Evolutionary conservation across 1,140 invertebrate species (phyloP), one percentile per base, ranked within the genome.

Genomic region (Neodiprion fabricii): DNA sequence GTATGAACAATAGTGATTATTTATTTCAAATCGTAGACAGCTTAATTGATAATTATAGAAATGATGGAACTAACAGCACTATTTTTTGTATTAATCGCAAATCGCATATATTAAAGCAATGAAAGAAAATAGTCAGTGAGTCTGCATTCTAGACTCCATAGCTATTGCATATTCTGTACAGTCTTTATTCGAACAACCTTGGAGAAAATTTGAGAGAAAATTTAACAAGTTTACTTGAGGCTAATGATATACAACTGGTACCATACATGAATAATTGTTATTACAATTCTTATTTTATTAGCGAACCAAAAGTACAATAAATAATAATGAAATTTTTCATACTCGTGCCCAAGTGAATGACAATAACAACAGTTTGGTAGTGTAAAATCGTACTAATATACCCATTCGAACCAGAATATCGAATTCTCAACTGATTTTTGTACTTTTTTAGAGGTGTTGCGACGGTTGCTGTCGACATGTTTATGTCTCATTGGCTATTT

Each of bases 1-100:
- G n/a, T 61, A 14, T 61, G 3, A 61, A 61, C 53, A 61, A 61
- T 61, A 5, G 11, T 14, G 9, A 61, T 61, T 61, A 61, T 61
- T 61, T 61, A 61, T 61, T 61, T 61, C 53, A 61, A 14, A 61
- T 61, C n/a, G 28, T 17, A 61, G 53, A 61, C 53, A 61, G 53
- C 53, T 61, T 61, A 14, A 14, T 61, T 0, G 0, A 9, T 61
- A 61, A 61, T 5, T 61, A 9, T 61, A 61, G 53, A 61, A 61
- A 61, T 61, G 9, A 61, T 61, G 9, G 9, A 61, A 61, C 53
- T 61, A 1, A 8, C 53, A 61, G 53, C 53, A 61, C 8, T 61
- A 9, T 17, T 61, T 40, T 2, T 40, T 40, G 28, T 40, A 40
- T 40, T 4, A 40, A 40, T 40, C 28, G 1, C 28, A 40, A 40